Evolutionary conservation across 1,140 invertebrate species (phyloP).

Genomic region (Platorchestia sp.): DNA sequence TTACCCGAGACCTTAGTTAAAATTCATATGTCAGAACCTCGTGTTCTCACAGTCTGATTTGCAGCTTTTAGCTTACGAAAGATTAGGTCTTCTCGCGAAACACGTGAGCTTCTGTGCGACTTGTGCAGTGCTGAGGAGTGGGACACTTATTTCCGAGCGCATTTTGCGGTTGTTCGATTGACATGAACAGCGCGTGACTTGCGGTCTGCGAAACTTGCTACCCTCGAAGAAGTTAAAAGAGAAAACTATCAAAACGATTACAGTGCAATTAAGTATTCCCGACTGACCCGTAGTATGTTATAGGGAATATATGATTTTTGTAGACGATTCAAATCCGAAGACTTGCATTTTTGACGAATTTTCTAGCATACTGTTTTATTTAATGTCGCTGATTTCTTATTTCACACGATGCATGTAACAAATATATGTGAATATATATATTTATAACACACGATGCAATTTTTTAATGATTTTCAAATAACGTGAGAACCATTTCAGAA

Average conservation of each 20-base stretch:
- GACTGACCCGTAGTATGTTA: too few relatives aligned
- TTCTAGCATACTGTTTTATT: background rate
- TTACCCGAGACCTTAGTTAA: background rate
- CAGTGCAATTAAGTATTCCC: too few relatives aligned
- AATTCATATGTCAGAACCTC: background rate
- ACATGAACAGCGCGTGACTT: background rate
- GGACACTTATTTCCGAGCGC: background rate
- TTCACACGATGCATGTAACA: background rate
- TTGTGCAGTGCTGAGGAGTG: background rate
- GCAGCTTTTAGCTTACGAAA: background rate
- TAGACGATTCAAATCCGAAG: background rate
- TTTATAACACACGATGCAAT: too few relatives aligned
- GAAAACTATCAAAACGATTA: background rate
- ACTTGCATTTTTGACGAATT: background rate
- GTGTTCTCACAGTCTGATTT: background rate
- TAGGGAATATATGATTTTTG: too few relatives aligned
- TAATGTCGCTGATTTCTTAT: background rate
- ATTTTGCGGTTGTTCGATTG: background rate
- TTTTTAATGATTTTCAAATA: too few relatives aligned
- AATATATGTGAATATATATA: too few relatives aligned
- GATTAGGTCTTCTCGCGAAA: background rate
- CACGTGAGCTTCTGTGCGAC: background rate
- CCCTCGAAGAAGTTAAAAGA: background rate
- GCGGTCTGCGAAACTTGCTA: background rate
- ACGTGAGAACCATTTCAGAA: too few relatives aligned